Percentiles rank a stretch among this genome's conserved stretches.
Evolutionary conservation across 2,888 invertebrate species (phyloP).

Genomic region (Megalurothrips usitatus): DNA sequence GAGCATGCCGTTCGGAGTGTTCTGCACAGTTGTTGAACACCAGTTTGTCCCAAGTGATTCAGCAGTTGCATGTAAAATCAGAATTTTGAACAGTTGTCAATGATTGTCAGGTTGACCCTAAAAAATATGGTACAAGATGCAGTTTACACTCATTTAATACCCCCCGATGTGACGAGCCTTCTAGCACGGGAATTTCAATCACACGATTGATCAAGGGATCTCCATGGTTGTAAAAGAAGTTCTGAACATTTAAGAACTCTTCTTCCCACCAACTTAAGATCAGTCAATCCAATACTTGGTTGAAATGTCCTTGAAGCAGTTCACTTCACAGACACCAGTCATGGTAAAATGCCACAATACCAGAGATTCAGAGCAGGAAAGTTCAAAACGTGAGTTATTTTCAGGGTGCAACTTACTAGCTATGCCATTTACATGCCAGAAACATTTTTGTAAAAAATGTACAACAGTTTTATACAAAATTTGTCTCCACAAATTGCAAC

Average conservation of each 20-base stretch:
- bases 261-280: too few relatives aligned
- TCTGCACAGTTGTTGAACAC: too few relatives aligned
- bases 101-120: constrained; percentile 23
- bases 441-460: constrained; percentile 14
- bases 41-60: too few relatives aligned
- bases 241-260: too few relatives aligned
- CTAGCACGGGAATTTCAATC: too few relatives aligned
- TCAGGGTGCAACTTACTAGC: constrained; percentile 2
- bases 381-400: background rate
- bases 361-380: background rate
- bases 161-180: background rate
- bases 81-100: background rate
- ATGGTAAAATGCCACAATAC: background rate
- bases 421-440: background rate
- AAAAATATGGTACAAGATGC: background rate
- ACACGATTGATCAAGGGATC: too few relatives aligned
- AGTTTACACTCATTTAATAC: background rate
- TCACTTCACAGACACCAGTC: background rate
- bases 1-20: too few relatives aligned
- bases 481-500: background rate
- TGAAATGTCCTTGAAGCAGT: background rate
- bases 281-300: background rate
- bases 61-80: background rate
- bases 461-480: constrained; percentile 23
- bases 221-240: too few relatives aligned